Evolutionary conservation across 2,888 invertebrate genomes (phyloP).

Genomic region (Operophtera brumata): DNA sequence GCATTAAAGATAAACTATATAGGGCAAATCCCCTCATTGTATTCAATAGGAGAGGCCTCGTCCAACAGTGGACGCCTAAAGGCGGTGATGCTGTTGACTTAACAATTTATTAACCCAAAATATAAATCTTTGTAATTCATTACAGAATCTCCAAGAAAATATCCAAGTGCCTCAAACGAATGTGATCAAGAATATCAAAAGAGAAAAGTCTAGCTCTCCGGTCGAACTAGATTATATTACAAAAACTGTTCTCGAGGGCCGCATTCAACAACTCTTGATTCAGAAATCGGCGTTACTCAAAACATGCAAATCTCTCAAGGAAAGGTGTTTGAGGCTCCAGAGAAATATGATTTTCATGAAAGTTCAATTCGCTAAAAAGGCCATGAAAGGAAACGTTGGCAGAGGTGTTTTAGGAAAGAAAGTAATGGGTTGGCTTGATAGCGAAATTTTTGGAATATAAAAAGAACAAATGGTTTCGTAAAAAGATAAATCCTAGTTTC

Average conservation of each 20-base stretch:
- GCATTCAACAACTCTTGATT: conserved; percentile 30
- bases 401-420: conserved; percentile 8
- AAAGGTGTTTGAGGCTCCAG: conserved; percentile 20
- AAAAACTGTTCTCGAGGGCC: conserved; percentile 26
- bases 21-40: no score
- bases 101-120: no score
- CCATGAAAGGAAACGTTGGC: neutral
- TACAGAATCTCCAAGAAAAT: conserved; percentile 17
- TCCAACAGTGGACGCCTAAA: no score
- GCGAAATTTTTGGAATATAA: conserved; percentile 17
- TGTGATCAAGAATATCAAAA: conserved; percentile 15
- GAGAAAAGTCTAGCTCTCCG: conserved; percentile 12
- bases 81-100: no score
- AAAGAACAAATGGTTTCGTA: neutral
- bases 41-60: no score
- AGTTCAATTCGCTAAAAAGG: conserved; percentile 3
- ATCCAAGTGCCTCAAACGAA: conserved; percentile 13
- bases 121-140: neutral
- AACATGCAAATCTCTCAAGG: conserved; percentile 25
- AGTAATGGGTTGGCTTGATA: conserved; percentile 18
- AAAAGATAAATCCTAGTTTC: neutral
- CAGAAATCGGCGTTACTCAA: conserved; percentile 28
- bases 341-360: conserved; percentile 14
- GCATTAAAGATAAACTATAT: no score
- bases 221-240: conserved; percentile 12